phyloP scores from a whole-genome alignment of 2,797 vertebrate species.

The Parauchenoglanis ngamensis region DNA sequence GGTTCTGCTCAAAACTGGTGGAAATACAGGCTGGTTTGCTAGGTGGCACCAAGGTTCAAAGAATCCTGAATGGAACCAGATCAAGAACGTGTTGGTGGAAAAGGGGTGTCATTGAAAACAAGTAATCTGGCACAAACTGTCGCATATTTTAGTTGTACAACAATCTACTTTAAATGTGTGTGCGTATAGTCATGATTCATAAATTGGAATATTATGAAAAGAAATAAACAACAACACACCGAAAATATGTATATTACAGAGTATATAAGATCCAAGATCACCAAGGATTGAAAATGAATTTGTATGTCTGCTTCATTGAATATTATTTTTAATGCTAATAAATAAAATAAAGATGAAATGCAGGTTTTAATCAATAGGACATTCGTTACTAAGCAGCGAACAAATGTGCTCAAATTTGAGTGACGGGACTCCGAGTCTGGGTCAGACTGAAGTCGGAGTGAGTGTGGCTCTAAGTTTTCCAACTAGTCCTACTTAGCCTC shows the following conservation, averaged over 20 bases:
- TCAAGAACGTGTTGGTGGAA: too few species aligned
- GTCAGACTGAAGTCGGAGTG: not conserved
- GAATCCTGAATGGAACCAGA: too few species aligned
- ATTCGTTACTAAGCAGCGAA: slow-evolving; percentile 4
- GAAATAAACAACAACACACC: not conserved
- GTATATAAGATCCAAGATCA: too few species aligned
- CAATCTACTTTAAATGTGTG: not conserved
- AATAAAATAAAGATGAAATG: not conserved
- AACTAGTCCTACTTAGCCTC: not conserved
- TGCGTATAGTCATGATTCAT: not conserved
- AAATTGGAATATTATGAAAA: not conserved
- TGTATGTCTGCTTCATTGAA: too few species aligned
- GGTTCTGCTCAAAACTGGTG: too few species aligned
- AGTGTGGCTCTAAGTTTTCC: not conserved
- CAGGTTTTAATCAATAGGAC: not conserved
- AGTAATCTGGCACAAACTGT: not conserved
- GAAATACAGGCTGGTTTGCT: too few species aligned
- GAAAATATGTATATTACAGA: not conserved
- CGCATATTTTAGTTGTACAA: not conserved
- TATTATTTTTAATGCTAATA: not conserved
- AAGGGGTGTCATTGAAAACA: not conserved
- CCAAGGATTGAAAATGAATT: not conserved
- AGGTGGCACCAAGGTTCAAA: too few species aligned
- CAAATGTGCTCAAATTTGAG: not conserved
- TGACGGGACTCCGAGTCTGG: not conserved